Percentiles rank a stretch among this genome's conserved stretches.
These are phyloP conservation scores for Ailurus styani DNA, from an alignment of 2,113 vertebrate genomes.

Conservation along the genomic window DNA sequence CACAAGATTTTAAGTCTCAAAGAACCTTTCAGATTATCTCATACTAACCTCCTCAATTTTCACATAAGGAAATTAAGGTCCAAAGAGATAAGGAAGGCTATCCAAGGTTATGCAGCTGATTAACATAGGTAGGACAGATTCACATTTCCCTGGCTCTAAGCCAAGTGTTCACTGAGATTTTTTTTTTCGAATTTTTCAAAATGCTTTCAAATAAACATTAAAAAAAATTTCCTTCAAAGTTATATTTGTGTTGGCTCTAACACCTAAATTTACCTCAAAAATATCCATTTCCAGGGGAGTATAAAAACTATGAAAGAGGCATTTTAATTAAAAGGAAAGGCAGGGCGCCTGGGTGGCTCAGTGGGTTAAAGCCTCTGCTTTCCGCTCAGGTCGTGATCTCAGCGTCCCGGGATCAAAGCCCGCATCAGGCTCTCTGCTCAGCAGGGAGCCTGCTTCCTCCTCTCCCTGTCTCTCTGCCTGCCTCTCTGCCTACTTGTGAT, in stretches of 20 bases:
- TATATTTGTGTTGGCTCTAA: neutral
- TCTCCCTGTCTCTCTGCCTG: too few relatives aligned
- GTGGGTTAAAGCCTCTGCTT: too few relatives aligned
- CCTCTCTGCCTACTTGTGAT: too few relatives aligned
- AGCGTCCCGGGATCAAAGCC: too few relatives aligned
- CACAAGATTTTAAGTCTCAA: slow-evolving; percentile 32
- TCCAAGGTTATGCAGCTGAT: neutral
- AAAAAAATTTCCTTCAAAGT: neutral
- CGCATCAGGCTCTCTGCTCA: too few relatives aligned
- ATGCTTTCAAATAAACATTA: neutral
- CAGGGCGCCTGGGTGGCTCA: too few relatives aligned
- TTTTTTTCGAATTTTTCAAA: neutral
- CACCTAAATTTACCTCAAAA: slow-evolving; percentile 30
- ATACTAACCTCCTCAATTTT: slow-evolving; percentile 21
- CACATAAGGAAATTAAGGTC: neutral
- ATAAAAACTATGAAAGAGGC: neutral
- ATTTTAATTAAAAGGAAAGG: slow-evolving; percentile 42
- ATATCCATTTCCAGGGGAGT: neutral
- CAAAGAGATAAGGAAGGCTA: neutral
- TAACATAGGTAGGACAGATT: neutral
- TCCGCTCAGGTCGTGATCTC: too few relatives aligned
- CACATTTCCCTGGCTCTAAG: neutral
- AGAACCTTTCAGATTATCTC: neutral
- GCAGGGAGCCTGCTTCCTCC: too few relatives aligned
- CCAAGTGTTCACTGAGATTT: neutral